These are phyloP conservation scores for Sebastes nivosus DNA, from an alignment of 2,797 vertebrate genomes.

Conservation along the genomic window DNA sequence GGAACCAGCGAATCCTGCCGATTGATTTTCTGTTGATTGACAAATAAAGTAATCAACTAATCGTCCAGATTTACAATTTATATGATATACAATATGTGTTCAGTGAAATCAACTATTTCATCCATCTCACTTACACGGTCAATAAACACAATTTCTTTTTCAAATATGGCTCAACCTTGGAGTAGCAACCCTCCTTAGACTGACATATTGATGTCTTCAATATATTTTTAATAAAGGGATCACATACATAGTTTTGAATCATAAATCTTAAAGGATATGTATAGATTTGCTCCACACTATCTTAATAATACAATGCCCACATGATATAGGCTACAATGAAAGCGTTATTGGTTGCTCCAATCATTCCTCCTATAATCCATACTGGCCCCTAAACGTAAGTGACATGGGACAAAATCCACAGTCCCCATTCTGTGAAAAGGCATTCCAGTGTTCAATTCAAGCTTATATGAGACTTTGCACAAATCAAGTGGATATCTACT, in stretches of 20 bases:
- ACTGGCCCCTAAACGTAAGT: background rate
- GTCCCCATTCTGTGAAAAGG: background rate
- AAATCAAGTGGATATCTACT: background rate
- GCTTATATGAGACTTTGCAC: background rate
- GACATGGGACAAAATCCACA: background rate
- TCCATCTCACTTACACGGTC: background rate
- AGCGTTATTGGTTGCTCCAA: no score
- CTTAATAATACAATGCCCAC: background rate
- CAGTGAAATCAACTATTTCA: background rate
- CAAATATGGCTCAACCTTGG: background rate
- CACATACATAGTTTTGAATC: background rate
- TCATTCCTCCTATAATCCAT: background rate
- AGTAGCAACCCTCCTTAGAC: background rate
- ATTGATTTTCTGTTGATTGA: background rate
- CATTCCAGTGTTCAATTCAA: background rate
- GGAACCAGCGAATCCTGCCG: background rate
- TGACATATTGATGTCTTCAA: constrained; percentile 7
- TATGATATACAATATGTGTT: background rate
- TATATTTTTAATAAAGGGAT: background rate
- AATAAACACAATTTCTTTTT: background rate
- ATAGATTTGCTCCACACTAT: background rate
- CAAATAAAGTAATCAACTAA: background rate
- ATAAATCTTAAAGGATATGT: background rate
- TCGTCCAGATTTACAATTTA: background rate
- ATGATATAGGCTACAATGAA: background rate